phyloP scores from a whole-genome alignment of 2,113 vertebrate genomes.

The Thymallus thymallus region DNA sequence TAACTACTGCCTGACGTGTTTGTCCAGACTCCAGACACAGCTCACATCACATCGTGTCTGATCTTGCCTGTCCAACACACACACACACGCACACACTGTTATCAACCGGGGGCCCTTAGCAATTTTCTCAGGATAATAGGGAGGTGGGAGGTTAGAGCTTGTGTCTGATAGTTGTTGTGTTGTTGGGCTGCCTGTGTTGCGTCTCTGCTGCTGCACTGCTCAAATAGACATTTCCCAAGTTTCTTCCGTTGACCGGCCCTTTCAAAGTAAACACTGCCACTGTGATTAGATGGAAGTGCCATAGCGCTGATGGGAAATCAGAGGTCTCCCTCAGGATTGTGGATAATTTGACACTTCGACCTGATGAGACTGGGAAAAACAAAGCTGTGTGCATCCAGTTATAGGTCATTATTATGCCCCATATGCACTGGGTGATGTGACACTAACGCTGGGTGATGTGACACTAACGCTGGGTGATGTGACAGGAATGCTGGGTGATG shows the following conservation, averaged over 20 bases:
- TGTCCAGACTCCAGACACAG: slow-evolving; percentile 34
- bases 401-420: too few species aligned
- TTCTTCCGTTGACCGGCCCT: too few species aligned
- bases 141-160: not conserved
- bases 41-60: slow-evolving; percentile 45
- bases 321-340: slow-evolving; percentile 30
- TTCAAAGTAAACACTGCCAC: slow-evolving; percentile 30
- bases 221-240: slow-evolving; percentile 2
- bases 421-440: too few species aligned
- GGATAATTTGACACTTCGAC: slow-evolving; percentile 12
- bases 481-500: too few species aligned
- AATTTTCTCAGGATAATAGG: slow-evolving; percentile 25
- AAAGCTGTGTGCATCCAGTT: not conserved
- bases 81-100: slow-evolving; percentile 6
- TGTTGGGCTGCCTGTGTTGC: too few species aligned
- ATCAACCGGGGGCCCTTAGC: slow-evolving; percentile 18
- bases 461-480: too few species aligned
- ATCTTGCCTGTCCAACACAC: slow-evolving; percentile 38
- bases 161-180: too few species aligned
- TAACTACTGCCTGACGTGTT: slow-evolving; percentile 34
- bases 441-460: too few species aligned
- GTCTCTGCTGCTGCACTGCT: not conserved
- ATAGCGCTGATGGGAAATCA: slow-evolving; percentile 47
- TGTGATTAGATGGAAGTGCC: slow-evolving; percentile 44
- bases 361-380: not conserved